Base-by-base conservation (phyloP, 2,888 invertebrate genomes). In the Erebia aethiops region DNA sequence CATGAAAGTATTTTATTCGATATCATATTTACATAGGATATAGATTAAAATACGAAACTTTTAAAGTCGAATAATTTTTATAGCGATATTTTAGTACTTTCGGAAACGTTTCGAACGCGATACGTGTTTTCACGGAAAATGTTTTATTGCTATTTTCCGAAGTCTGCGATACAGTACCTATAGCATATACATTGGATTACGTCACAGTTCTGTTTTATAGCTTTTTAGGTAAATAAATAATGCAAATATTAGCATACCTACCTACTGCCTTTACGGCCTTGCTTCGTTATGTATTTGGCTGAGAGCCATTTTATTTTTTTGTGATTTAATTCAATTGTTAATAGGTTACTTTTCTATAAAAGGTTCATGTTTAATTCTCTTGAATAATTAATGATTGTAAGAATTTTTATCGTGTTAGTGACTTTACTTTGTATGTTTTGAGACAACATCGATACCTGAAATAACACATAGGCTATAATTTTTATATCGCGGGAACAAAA, bases 141-240 rank as follows among this genome's bases (percentile, higher is more conserved):
- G 35, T 66, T 66, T 66, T 66, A 66, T 66, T 56, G 56, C 56
- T 62, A 49, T 49, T 62, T 61, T 14, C 41, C 21, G 58, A 61
- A 41, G 41, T 61, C 52, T 35, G 49, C 7, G 46, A 35, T 67
- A 70, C 70, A 71, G 71, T 65, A 62, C 62, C 7, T 7, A 35
- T 35, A 35, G 35, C 35, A 35, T 2, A 35, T 35, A 35, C 35
- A 35, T 35, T 7, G 35, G 35, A 35, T 7, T 65, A 64, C 64
- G 49, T 73, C 66, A 73, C 68, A 57, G 65, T 43, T 60, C 67
- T 56, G 46, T 64, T 62, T 73, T 71, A 68, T 68, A 74, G 70
- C 7, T 35, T 70, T 72, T 71, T 70, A 52, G 49, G 69, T 71
- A 69, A 71, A 67, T 74, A 74, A 74, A 71, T 73, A 68, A 64